phyloP scores from a whole-genome alignment of 2,797 vertebrate species.

The Amazona ochrocephala region DNA sequence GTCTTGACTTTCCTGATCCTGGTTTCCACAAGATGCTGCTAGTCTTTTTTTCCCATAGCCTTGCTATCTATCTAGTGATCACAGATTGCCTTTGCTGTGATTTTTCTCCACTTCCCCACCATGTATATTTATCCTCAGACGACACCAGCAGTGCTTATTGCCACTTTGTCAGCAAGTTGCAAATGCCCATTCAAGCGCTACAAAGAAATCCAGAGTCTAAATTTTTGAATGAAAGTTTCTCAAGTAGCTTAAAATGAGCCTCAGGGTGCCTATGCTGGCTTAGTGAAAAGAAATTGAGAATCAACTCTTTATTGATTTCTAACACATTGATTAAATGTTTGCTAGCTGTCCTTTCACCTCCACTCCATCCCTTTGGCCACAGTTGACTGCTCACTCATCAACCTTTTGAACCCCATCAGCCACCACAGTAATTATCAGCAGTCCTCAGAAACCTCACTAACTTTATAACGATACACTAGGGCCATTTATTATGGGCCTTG shows the following conservation, averaged over 20 bases:
- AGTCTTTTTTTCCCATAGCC: background rate
- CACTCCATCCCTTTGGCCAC: background rate
- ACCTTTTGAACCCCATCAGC: conserved; percentile 1
- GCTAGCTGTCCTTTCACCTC: background rate
- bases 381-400: background rate
- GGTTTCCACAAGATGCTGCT: background rate
- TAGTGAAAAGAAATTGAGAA: background rate
- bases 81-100: background rate
- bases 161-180: background rate
- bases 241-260: background rate
- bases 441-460: background rate
- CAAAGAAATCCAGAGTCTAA: background rate
- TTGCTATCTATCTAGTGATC: background rate
- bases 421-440: background rate
- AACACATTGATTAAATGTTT: background rate
- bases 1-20: background rate
- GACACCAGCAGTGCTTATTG: background rate
- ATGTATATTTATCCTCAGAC: background rate
- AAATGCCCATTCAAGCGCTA: background rate
- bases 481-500: background rate
- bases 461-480: background rate
- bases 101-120: background rate
- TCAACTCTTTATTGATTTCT: background rate
- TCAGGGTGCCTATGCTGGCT: background rate
- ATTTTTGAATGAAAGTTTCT: background rate